Conservation (phyloP, 1,140 invertebrate species). For the Drosophila truncata region DNA sequence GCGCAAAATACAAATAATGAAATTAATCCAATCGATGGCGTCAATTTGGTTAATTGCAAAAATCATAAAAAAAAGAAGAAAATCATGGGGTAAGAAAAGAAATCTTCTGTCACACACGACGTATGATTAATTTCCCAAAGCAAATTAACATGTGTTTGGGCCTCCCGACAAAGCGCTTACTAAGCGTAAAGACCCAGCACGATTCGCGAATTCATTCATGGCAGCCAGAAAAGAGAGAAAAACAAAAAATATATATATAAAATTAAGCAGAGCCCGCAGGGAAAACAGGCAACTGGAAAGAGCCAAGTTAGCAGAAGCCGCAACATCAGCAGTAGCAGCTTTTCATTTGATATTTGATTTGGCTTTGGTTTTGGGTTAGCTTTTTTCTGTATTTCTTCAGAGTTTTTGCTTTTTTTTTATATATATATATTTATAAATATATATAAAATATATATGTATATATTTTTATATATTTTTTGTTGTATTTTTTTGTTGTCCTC, state of each 20-base stretch:
- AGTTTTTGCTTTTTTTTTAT: slow-evolving; percentile 9
- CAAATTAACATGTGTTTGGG: slow-evolving; percentile 74
- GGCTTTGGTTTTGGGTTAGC: slow-evolving; percentile 24
- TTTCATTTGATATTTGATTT: slow-evolving; percentile 61
- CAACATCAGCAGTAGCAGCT: slow-evolving; percentile 39
- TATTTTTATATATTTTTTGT: background rate
- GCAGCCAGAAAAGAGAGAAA: slow-evolving; percentile 1
- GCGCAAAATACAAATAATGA: slow-evolving; percentile 62
- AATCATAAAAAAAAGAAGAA: background rate
- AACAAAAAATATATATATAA: background rate
- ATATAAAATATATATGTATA: background rate
- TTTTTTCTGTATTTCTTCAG: slow-evolving; percentile 11
- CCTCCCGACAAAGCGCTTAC: slow-evolving; percentile 67
- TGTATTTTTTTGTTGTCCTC: slow-evolving; percentile 2
- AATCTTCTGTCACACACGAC: slow-evolving; percentile 67
- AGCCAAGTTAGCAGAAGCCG: slow-evolving; percentile 27
- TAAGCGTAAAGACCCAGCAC: slow-evolving; percentile 72
- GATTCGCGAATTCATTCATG: slow-evolving; percentile 66
- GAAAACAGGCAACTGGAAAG: slow-evolving; percentile 42
- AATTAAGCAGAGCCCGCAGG: slow-evolving; percentile 15
- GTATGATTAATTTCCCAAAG: slow-evolving; percentile 51
- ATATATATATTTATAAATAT: background rate
- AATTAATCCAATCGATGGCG: slow-evolving; percentile 50
- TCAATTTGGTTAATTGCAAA: slow-evolving; percentile 8
- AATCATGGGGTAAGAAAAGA: slow-evolving; percentile 30